Evolutionary conservation across 2,888 invertebrate genomes (phyloP), one percentile per base, ranked within the genome.

Genomic region (Agrochola lychnidis): DNA sequence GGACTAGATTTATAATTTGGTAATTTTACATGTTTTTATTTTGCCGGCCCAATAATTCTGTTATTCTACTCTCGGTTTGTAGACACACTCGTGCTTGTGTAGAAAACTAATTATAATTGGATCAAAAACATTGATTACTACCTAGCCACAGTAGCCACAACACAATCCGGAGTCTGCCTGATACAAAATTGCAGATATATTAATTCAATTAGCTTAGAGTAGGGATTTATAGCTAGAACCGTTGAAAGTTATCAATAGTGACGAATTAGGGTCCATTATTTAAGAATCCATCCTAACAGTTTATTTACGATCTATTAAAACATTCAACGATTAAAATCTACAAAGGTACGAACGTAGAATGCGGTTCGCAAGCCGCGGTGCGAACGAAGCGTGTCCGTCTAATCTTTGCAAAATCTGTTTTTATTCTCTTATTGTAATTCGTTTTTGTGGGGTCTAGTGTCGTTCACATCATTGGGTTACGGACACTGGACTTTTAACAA

Each of bases 391-490:
- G 92, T 93, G 86, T 89, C 92, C 81, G 83, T 77, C 68, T 93
- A 91, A 94, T 94, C 94, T 94, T 90, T 73, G 89, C 90, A 89
- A 93, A 94, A 94, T 94, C 93, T 88, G 91, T 92, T 93, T 91
- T 92, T 91, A 91, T 89, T 89, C 89, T 88, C 91, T 92, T 93
- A 82, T 81, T 89, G 88, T 90, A 89, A 85, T 87, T 82, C 84
- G 90, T 94, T 95, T 95, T 95, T 94, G 91, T 90, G 85, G 82
- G 70, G 78, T 74, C 88, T 86, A 91, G 91, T 94, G 95, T 95
- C 95, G 93, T 95, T 95, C 93, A 95, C 95, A 94, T 91, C 92
- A 89, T 86, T 88, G 84, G 85, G 73, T 86, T 83, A 86, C 84
- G 81, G 82, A 83, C 82, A 82, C 76, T 81, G 79, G 67, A 80